Conservation (phyloP, 2,888 invertebrate species). For the Polymixis lichenea region DNA sequence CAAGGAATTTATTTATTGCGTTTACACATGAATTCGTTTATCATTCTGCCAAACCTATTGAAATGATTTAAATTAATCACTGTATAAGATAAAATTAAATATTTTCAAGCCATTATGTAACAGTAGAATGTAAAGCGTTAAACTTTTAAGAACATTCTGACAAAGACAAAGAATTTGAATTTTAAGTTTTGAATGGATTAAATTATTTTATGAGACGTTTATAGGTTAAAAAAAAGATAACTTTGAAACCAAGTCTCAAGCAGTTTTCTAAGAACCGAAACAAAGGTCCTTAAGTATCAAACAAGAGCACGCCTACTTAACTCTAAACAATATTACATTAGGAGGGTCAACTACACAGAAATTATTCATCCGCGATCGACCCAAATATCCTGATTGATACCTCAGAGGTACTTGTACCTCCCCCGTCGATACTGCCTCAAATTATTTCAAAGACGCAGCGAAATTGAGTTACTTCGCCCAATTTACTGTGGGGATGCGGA, state of each 20-base stretch:
- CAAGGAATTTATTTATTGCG: conserved; percentile 9
- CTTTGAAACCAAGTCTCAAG: background rate
- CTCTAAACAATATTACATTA: conserved; percentile 42
- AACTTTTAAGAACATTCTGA: background rate
- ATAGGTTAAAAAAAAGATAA: background rate
- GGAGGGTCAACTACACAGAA: conserved; percentile 46
- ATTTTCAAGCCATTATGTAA: background rate
- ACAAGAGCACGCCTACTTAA: conserved; percentile 19
- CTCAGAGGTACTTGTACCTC: conserved; percentile 48
- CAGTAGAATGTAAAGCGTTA: background rate
- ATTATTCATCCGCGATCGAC: conserved; percentile 48
- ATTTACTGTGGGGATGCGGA: conserved; percentile 44
- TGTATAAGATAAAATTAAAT: background rate
- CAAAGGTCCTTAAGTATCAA: conserved; percentile 20
- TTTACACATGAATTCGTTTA: background rate
- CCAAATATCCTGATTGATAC: conserved; percentile 57
- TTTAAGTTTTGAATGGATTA: background rate
- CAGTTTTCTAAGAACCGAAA: background rate
- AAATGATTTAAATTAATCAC: background rate
- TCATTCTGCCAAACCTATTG: background rate
- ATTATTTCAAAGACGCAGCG: conserved; percentile 60
- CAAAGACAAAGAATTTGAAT: background rate
- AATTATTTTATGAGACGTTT: background rate
- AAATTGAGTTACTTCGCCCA: conserved; percentile 57
- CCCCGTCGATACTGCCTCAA: conserved; percentile 36